These are phyloP conservation scores for Diplolepis rosae DNA, from an alignment of 2,888 invertebrate species.

Conservation along the genomic window DNA sequence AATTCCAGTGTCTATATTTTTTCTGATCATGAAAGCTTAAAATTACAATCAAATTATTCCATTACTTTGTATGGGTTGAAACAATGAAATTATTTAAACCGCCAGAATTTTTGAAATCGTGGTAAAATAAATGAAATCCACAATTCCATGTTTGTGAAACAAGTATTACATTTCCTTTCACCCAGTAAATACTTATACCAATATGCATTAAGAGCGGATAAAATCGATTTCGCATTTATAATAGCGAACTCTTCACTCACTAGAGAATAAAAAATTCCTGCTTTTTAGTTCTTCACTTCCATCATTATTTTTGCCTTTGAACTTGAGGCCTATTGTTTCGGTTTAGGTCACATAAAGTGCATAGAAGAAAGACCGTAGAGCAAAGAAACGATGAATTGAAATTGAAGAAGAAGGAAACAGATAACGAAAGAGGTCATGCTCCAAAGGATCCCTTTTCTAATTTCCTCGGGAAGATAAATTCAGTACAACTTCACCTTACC, in stretches of 20 bases:
- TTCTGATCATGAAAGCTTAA: no score
- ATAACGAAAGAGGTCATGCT: slow-evolving; percentile 43
- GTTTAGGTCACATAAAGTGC: background rate
- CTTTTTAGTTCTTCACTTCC: background rate
- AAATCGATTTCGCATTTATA: background rate
- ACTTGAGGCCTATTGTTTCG: background rate
- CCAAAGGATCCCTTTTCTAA: slow-evolving; percentile 64
- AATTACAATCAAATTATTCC: no score
- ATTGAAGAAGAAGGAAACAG: slow-evolving; percentile 42
- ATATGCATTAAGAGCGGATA: background rate
- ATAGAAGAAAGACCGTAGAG: slow-evolving; percentile 5
- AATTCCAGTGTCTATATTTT: no score
- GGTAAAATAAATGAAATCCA: no score
- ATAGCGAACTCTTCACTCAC: background rate
- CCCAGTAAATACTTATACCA: no score
- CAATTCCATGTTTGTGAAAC: no score
- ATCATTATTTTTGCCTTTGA: background rate
- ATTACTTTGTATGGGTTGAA: no score
- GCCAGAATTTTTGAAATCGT: no score
- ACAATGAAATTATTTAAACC: no score
- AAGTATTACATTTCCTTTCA: no score
- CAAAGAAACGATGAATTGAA: slow-evolving; percentile 21
- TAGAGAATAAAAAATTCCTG: background rate
- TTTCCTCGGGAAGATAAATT: slow-evolving; percentile 70
- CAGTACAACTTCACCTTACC: slow-evolving; percentile 45